Evolutionary conservation across 1,140 invertebrate genomes (phyloP).

Genomic region (Periplaneta americana): DNA sequence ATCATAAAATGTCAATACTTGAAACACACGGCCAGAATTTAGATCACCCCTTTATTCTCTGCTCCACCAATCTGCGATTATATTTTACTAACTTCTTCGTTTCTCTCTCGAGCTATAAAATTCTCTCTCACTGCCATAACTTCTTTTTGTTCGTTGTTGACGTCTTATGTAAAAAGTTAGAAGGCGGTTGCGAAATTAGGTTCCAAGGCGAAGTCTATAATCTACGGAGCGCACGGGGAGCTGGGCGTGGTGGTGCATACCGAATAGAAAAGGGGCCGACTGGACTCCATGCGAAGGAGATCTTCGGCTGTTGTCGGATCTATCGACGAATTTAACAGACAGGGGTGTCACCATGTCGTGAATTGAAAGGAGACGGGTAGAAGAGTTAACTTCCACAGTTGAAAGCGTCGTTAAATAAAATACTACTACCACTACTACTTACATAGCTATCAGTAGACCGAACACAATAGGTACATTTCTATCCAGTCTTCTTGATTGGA

Average conservation of each 20-base stretch:
- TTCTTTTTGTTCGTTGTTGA: not conserved
- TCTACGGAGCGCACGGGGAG: not conserved
- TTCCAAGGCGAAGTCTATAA: not conserved
- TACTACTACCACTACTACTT: too few species aligned
- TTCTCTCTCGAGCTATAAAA: not conserved
- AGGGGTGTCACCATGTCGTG: too few species aligned
- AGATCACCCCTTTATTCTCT: not conserved
- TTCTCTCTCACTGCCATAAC: not conserved
- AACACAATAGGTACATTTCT: too few species aligned
- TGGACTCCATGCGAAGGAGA: too few species aligned
- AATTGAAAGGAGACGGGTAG: too few species aligned
- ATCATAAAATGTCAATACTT: not conserved
- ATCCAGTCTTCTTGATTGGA: too few species aligned
- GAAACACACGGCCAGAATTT: not conserved
- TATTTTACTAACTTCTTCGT: not conserved
- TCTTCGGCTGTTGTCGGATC: too few species aligned
- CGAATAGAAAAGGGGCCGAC: too few species aligned
- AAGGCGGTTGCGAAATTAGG: not conserved
- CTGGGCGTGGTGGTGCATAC: not conserved
- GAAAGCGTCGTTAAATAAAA: too few species aligned
- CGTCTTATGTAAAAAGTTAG: not conserved
- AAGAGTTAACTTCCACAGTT: too few species aligned
- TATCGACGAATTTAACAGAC: too few species aligned
- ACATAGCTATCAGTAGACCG: too few species aligned
- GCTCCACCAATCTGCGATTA: not conserved